Conservation (phyloP, 2,113 vertebrate species). For the Oryzias javanicus region DNA sequence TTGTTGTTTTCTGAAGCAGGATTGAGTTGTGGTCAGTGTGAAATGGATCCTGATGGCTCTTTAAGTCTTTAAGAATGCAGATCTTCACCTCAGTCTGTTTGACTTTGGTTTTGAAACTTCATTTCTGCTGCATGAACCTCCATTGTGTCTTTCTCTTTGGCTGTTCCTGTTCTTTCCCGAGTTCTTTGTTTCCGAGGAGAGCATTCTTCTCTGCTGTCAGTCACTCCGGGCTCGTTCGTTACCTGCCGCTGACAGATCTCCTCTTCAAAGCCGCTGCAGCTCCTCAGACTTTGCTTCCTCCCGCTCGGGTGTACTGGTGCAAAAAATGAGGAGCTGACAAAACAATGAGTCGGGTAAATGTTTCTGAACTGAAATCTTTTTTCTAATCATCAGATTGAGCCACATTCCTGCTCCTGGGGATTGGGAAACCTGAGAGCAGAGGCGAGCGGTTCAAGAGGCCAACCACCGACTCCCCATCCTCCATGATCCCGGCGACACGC, state of each 20-base stretch:
- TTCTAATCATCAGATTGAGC: constrained; percentile 23
- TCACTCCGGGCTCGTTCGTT: constrained; percentile 41
- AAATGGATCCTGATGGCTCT: too few relatives aligned
- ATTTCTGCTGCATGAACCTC: not conserved
- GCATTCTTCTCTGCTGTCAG: constrained; percentile 68
- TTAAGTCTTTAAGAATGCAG: too few relatives aligned
- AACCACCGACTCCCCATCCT: constrained; percentile 51
- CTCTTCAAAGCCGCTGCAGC: constrained; percentile 8
- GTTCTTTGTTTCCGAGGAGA: constrained; percentile 35
- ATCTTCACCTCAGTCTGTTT: too few relatives aligned
- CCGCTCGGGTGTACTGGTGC: not conserved
- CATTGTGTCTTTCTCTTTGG: not conserved
- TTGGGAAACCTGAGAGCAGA: constrained; percentile 52
- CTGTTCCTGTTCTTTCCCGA: constrained; percentile 2
- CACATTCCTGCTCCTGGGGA: constrained; percentile 45
- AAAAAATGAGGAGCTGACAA: not conserved
- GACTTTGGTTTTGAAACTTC: too few relatives aligned
- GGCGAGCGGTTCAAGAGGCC: constrained; percentile 14
- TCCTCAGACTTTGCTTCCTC: constrained; percentile 7
- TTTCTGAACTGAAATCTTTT: constrained; percentile 16
- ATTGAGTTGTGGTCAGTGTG: too few relatives aligned
- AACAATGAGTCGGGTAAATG: not conserved
- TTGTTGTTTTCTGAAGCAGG: too few relatives aligned
- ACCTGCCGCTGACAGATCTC: constrained; percentile 52
- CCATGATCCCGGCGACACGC: constrained; percentile 56